Base-by-base conservation (phyloP, 1,140 invertebrate genomes). In the Bactericera cockerelli region DNA sequence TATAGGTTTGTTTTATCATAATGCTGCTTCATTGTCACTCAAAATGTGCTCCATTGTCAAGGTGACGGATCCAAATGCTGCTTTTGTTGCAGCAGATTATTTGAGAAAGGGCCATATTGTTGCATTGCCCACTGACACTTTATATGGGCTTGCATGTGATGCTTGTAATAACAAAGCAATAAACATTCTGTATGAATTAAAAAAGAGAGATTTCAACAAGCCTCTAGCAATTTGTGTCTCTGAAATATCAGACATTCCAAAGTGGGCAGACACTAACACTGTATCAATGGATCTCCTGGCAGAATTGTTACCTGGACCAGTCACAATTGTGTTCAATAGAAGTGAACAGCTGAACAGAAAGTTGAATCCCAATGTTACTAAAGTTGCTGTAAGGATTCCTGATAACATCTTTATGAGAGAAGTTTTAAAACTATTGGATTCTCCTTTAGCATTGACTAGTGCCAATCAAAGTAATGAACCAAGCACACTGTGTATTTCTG, bases 81-180 rank as follows among this genome's bases (percentile, higher is more conserved):
- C 77, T 14, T 63, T 70, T 1, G 67, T 75, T 57, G 86, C 84
- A 21, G 73, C 76, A 2, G 66, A 79, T 11, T 72, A 77, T 19
- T 39, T 89, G 11, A 67, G 68, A 1, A 65, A 70, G 22, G 76
- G 77, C 2, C 67, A 81, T 62, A 81, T 98, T 0, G 86, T 98
- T 62, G 91, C 89, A 8, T 69, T 97, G 0, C 94, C 93, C 6
- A 98, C 94, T 6, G 94, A 99, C 67, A 98, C 94, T 0, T 82
- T 98, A 28, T 99, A 98, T 74, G 95, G 95, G 0, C 69, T 99
- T 60, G 91, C 92, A 28, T 86, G 84, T 59, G 77, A 86, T 64
- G 88, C 86, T 1, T 87, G 90, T 64, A 83, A 85, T 69, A 72
- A 76, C 28, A 64, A 75, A 24, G 85, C 92, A 11, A 78, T 89